Evolutionary conservation across 2,888 invertebrate genomes (phyloP), one percentile per base, ranked within the genome.

Genomic region (Antheraea assamensis): DNA sequence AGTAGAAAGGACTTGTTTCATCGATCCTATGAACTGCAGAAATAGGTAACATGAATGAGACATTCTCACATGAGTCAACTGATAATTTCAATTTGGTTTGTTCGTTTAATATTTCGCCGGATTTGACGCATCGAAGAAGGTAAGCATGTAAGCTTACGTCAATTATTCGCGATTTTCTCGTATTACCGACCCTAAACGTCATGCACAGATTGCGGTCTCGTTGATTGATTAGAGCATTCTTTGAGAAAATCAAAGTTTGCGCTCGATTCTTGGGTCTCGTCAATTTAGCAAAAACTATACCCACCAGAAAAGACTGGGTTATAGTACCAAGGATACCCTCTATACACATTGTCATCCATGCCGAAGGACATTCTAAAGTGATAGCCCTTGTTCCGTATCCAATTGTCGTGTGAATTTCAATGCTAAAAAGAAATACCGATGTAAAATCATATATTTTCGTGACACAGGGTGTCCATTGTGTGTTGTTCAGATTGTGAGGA

Each of bases 31-130:
- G 99, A 21, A 98, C 97, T 71, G 98, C 97, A n/a, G 98, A 97
- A 91, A 98, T 97, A 3, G 99, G 99, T 98, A 99, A 99, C 81
- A 99, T 98, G 86, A 99, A 98, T 90, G 99, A 98, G 21, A 99
- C 94, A 71, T 98, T 97, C 75, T 97, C 96, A 80, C 97, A 97
- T 31, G 97, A 97, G 85, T 98, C 98, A 5, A 96, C 96, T 76
- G 95, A 95, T 5, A 97, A 95, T 75, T 95, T 92, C 72, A 98
- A 91, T 86, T 98, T 98, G 72, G 97, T 96, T 88, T 98, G 98
- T 87, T 97, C 97, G 84, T 97, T 97, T 66, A 85, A 71, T 70
- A 97, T 92, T 88, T 98, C 98, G 4, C 98, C 86, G 96, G 96
- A 3, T 97, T 96, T 96, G 82, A 96, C 96, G 49, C 97, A 96